These are phyloP conservation scores for Siphlonurus alternatus DNA, from an alignment of 2,888 invertebrate genomes.

Conservation along the genomic window DNA sequence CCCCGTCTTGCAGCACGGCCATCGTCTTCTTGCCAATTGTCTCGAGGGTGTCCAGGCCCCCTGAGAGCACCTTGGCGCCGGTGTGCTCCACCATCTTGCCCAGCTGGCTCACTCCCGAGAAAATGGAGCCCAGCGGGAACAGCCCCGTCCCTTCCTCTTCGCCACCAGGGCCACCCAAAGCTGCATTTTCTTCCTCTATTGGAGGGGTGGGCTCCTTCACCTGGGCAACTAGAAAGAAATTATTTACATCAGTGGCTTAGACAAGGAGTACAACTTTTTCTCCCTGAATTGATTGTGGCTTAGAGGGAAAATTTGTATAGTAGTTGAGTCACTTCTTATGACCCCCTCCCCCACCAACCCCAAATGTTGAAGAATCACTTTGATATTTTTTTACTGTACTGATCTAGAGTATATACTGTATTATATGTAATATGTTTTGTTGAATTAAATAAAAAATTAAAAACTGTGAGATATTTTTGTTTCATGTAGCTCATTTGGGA, in stretches of 20 bases:
- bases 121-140: constrained; percentile 42
- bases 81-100: constrained; percentile 50
- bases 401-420: too few relatives aligned
- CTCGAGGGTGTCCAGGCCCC: constrained; percentile 76
- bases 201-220: neutral
- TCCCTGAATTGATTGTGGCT: too few relatives aligned
- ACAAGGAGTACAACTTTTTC: too few relatives aligned
- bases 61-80: constrained; percentile 54
- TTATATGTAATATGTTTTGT: too few relatives aligned
- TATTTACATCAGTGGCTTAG: neutral
- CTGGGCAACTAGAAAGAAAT: neutral
- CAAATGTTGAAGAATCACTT: too few relatives aligned
- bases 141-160: constrained; percentile 15
- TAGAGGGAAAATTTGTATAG: too few relatives aligned
- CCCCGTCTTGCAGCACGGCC: constrained; percentile 82
- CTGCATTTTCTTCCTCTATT: constrained; percentile 4
- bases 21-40: constrained; percentile 90
- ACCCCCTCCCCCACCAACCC: too few relatives aligned
- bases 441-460: too few relatives aligned
- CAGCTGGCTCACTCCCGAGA: constrained; percentile 42
- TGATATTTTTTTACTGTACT: too few relatives aligned
- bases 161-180: neutral
- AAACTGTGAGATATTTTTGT: too few relatives aligned
- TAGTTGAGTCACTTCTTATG: too few relatives aligned
- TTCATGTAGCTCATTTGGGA: too few relatives aligned